Evolutionary conservation across 1,140 invertebrate species (phyloP).

Genomic region (Drosophila mojavensis): DNA sequence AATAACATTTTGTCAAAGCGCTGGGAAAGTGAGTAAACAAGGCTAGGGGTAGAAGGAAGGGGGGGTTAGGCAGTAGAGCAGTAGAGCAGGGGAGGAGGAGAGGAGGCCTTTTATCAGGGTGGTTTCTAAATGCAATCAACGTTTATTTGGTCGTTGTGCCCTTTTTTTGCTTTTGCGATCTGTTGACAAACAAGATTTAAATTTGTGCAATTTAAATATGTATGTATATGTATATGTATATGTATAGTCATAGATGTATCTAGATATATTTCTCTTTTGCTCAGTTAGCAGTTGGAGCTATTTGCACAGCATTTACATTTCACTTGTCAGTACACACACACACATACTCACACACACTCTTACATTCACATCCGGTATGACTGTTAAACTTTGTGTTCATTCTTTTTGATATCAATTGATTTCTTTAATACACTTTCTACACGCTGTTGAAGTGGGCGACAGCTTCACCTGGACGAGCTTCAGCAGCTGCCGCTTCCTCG

Average conservation of each 20-base stretch:
- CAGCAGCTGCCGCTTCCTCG: not conserved
- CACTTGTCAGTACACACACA: constrained; percentile 59
- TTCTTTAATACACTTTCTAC: constrained; percentile 80
- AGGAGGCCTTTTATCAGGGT: not conserved
- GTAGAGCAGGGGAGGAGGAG: too few relatives aligned
- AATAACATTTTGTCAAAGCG: constrained; percentile 16
- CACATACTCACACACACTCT: constrained; percentile 37
- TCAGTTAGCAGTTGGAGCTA: constrained; percentile 30
- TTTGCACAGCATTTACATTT: constrained; percentile 40
- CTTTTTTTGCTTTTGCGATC: constrained; percentile 36
- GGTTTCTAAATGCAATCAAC: constrained; percentile 71
- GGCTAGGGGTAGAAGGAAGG: not conserved
- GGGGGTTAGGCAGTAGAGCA: not conserved
- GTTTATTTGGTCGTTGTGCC: constrained; percentile 68
- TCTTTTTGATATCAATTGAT: constrained; percentile 69
- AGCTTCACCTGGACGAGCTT: not conserved
- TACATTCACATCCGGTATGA: constrained; percentile 70
- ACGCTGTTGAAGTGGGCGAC: constrained; percentile 69
- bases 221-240: not conserved
- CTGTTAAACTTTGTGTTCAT: constrained; percentile 49
- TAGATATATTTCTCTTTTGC: constrained; percentile 40
- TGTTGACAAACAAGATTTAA: constrained; percentile 81
- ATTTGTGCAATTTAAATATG: constrained; percentile 79
- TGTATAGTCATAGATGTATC: too few relatives aligned
- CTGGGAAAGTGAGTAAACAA: constrained; percentile 9